Percentiles rank a stretch among this genome's conserved stretches.
phyloP scores from a whole-genome alignment of 2,113 vertebrate species.

The Brachirus orientalis region DNA sequence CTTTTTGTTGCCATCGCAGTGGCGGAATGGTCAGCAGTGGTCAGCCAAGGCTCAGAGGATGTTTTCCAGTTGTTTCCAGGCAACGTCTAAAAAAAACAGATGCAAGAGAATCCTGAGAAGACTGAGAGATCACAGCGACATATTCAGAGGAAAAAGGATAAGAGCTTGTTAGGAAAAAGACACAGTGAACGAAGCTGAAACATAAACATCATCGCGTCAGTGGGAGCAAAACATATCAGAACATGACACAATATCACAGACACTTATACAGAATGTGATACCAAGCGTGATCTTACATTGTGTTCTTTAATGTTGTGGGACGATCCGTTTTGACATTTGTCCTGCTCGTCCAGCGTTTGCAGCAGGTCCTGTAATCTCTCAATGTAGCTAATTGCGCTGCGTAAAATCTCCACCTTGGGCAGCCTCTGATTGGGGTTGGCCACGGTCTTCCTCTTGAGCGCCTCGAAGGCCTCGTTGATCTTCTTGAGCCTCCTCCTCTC shows the following conservation, averaged over 20 bases:
- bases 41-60: slow-evolving; percentile 87
- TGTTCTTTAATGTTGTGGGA: slow-evolving; percentile 83
- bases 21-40: slow-evolving; percentile 90
- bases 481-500: slow-evolving; percentile 95
- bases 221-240: no score
- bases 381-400: slow-evolving; percentile 97
- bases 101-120: neutral
- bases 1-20: slow-evolving; percentile 77
- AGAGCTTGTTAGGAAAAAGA: no score
- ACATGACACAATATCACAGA: neutral
- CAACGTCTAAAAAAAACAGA: neutral
- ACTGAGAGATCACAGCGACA: no score
- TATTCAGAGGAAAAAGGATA: no score
- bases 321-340: slow-evolving; percentile 83
- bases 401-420: slow-evolving; percentile 98
- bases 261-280: no score
- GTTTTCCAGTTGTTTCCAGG: slow-evolving; percentile 80
- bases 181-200: no score
- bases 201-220: no score
- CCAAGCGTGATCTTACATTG: slow-evolving; percentile 82
- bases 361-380: slow-evolving; percentile 94
- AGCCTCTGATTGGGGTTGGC: slow-evolving; percentile 96
- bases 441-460: slow-evolving; percentile 93
- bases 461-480: slow-evolving; percentile 99
- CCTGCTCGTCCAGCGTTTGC: slow-evolving; percentile 92